These are phyloP conservation scores for Erebia epiphron DNA, from an alignment of 2,888 invertebrate species.

Conservation along the genomic window DNA sequence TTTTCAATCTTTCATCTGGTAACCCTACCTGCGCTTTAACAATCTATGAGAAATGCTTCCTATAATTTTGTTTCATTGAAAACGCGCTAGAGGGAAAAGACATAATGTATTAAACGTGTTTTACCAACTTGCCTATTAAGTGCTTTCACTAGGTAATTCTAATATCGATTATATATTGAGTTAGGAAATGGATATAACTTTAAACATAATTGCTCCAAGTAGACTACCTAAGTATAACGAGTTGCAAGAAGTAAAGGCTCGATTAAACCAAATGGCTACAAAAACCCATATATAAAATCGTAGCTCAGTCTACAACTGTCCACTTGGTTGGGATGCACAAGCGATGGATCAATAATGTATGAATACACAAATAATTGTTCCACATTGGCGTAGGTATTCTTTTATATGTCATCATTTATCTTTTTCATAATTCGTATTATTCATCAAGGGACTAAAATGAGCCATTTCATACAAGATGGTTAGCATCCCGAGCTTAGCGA, in stretches of 20 bases:
- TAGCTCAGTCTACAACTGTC: no score
- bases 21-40: slow-evolving; percentile 36
- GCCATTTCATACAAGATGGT: no score
- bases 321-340: not conserved
- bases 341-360: no score
- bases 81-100: slow-evolving; percentile 50
- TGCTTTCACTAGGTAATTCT: slow-evolving; percentile 54
- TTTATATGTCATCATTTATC: no score
- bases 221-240: not conserved
- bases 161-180: slow-evolving; percentile 26
- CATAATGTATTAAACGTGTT: slow-evolving; percentile 52
- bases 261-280: not conserved
- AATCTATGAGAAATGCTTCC: slow-evolving; percentile 49
- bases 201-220: slow-evolving; percentile 14
- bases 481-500: no score
- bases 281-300: no score
- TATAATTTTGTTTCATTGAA: slow-evolving; percentile 64
- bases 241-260: not conserved
- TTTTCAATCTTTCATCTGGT: no score
- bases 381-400: no score
- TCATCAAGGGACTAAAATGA: no score
- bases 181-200: slow-evolving; percentile 18
- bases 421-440: no score
- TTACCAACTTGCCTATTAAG: slow-evolving; percentile 44
- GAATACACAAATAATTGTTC: no score